Base-by-base conservation (phyloP, 2,888 invertebrate species). In the Drosophila nr. medialis region DNA sequence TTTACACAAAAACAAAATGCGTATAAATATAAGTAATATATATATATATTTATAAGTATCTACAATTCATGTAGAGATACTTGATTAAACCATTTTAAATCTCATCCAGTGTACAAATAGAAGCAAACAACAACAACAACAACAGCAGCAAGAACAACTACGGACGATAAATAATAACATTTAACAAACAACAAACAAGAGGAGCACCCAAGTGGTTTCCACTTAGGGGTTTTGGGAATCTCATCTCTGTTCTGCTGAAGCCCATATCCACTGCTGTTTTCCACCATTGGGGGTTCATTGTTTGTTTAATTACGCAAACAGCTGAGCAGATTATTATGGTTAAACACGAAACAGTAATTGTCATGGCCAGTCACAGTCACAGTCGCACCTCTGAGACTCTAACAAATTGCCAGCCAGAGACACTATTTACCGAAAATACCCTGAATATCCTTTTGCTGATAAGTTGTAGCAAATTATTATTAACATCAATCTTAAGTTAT, bases 261-360 rank as follows among this genome's bases (percentile, higher is more conserved):
- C 27, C 49, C n/a, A 62, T 49, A 45, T 64, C 58, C 58, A 66
- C 66, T 61, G 55, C 30, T 55, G 55, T n/a, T 34, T 69, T 60
- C 49, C 63, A 59, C 60, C 53, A 24, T 4, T 4, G 21, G 64
- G 50, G 70, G 70, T 64, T 88, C 80, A 81, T 81, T 86, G 81
- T 83, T 83, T 88, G 81, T 88, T 85, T 86, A 88, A 86, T 86
- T 86, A 83, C 80, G 76, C 86, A 86, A 88, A 86, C 81, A 86
- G 77, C 77, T 66, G 77, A 72, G 75, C 88, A 88, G 85, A 85
- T 81, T 85, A 85, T 88, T 85, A 88, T 83, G 85, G 85, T 88
- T 86, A 88, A 88, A 86, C 88, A 85, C 83, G 86, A 80, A 83
- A 86, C 75, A 81, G 83, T 88, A 86, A 86, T 81, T 83, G 86